phyloP scores from a whole-genome alignment of 2,888 invertebrate species.

The Philhelius pedissequus region DNA sequence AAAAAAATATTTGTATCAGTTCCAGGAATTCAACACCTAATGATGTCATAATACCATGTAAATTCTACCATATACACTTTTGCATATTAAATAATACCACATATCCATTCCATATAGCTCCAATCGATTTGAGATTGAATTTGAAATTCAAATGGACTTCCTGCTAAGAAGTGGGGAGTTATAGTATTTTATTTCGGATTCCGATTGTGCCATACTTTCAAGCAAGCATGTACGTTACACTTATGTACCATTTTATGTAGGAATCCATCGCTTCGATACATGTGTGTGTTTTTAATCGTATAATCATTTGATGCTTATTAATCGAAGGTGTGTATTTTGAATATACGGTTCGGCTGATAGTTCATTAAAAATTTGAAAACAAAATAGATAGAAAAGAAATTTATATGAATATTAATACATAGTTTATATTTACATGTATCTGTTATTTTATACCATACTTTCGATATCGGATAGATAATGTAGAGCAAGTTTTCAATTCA shows the following conservation, averaged over 20 bases:
- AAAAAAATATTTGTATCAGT: not conserved
- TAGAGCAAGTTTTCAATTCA: not conserved
- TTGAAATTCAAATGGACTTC: slow-evolving; percentile 64
- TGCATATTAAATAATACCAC: slow-evolving; percentile 37
- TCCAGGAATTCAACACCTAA: slow-evolving; percentile 54
- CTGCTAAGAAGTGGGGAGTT: slow-evolving; percentile 28
- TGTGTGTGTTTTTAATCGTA: not conserved
- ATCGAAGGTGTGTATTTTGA: not conserved
- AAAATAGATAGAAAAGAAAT: not conserved
- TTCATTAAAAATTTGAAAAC: not conserved
- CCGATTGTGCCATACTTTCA: slow-evolving; percentile 1
- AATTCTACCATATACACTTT: slow-evolving; percentile 40
- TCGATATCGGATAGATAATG: too few species aligned
- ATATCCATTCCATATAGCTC: slow-evolving; percentile 5
- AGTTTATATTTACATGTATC: not conserved
- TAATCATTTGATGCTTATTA: slow-evolving; percentile 10
- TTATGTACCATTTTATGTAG: too few species aligned
- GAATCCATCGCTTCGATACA: too few species aligned
- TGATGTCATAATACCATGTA: slow-evolving; percentile 60
- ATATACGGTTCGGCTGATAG: not conserved
- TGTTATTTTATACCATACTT: too few species aligned
- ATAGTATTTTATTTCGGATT: not conserved
- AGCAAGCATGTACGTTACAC: not conserved
- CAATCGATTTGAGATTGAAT: slow-evolving; percentile 20
- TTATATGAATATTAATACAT: not conserved